Evolutionary conservation across 2,888 invertebrate species (phyloP), one percentile per base, ranked within the genome.

Genomic region (Psylliodes chrysocephalus): DNA sequence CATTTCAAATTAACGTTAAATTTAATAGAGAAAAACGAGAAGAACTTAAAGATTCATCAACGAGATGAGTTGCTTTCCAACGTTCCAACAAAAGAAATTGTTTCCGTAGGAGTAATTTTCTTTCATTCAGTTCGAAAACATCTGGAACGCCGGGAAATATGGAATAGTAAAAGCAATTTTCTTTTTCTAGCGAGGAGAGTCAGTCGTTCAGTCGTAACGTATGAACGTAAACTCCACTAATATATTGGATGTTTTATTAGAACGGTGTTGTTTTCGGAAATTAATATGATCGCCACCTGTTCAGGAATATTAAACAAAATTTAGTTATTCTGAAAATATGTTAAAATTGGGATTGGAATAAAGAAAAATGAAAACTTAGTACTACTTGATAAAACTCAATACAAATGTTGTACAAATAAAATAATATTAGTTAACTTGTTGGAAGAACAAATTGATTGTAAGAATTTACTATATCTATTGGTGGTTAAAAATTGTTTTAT

Each of bases 101-200:
- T 55, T 55, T 55, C 55, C 55, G 19, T 46, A 46, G 30, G 44
- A 55, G 46, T 44, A 44, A 55, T 55, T 55, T 55, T 55, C 55
- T 46, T 55, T 55, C 55, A 54, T 46, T 46, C 28, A 46, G 55
- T 55, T 55, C 44, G 33, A 55, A 55, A 55, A 55, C 55, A 55
- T 55, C 55, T 55, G 44, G 46, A 55, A 55, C 55, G 44, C 28
- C 12, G 46, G 55, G 30, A 55, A 55, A 55, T 46, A 55, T 46
- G 33, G 55, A 55, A 55, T 46, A 46, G 44, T 55, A 33, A 46
- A 55, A 55, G 55, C 46, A 55, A 55, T 55, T 55, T 55, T 55
- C 46, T 28, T 44, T 55, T 44, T 17, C 12, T 38, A 12, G 44
- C 30, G 19, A 18, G 18, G 42, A 42, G 42, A 42, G 18, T 18